Percentiles rank a stretch among this genome's conserved stretches.
Evolutionary conservation across 2,888 invertebrate genomes (phyloP).

Genomic region (Drosophila merina): DNA sequence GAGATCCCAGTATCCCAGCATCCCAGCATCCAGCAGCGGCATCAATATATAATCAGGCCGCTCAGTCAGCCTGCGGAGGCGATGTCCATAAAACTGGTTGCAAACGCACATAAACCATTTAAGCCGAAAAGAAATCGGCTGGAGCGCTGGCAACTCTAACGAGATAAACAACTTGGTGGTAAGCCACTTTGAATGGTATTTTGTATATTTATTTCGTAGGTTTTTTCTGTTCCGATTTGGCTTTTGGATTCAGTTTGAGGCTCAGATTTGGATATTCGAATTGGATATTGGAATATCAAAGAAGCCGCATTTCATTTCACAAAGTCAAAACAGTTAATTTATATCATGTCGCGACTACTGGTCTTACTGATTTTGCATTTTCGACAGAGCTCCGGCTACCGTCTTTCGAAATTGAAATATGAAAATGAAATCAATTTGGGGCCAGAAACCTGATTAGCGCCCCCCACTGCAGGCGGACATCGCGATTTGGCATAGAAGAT

Average conservation of each 20-base stretch:
- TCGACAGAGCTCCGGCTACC: conserved; percentile 51
- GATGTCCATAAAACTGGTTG: conserved; percentile 72
- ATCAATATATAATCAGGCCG: conserved; percentile 45
- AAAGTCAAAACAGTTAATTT: conserved; percentile 83
- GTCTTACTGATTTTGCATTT: conserved; percentile 83
- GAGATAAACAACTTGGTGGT: conserved; percentile 49
- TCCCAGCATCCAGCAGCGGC: conserved; percentile 33
- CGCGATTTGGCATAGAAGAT: conserved; percentile 26
- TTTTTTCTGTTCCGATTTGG: conserved; percentile 29
- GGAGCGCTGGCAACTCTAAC: conserved; percentile 67
- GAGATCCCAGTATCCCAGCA: conserved; percentile 3
- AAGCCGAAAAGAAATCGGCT: conserved; percentile 78
- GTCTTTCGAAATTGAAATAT: conserved; percentile 79
- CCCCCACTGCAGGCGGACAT: conserved; percentile 64
- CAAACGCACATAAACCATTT: conserved; percentile 79
- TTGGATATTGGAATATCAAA: conserved; percentile 71
- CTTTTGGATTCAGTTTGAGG: conserved; percentile 19
- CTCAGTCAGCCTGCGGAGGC: conserved; percentile 43
- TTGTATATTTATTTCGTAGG: conserved; percentile 25
- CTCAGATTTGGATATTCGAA: conserved; percentile 39
- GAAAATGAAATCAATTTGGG: conserved; percentile 76
- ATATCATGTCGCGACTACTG: conserved; percentile 83
- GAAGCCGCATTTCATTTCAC: conserved; percentile 78
- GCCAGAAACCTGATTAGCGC: conserved; percentile 75
- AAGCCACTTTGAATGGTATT: conserved; percentile 54